These are phyloP conservation scores for Gracilinanus agilis DNA, from an alignment of 2,113 vertebrate species.

Conservation along the genomic window DNA sequence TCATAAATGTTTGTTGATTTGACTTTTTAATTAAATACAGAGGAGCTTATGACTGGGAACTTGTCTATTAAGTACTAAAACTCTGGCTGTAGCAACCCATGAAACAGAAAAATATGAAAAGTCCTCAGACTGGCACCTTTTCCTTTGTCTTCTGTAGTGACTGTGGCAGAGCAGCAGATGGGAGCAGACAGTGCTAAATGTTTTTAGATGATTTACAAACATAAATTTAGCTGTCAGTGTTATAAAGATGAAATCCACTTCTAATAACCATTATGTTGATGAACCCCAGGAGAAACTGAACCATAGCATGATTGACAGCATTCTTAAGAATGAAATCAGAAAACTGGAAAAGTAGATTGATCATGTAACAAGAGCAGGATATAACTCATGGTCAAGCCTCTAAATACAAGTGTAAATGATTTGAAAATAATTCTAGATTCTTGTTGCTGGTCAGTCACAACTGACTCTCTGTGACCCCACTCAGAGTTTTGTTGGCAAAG, in stretches of 20 bases:
- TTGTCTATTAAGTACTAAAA: neutral
- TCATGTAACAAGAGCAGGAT: neutral
- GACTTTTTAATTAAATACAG: too few species aligned
- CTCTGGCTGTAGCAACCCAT: neutral
- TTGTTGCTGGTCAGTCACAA: too few species aligned
- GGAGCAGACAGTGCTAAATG: neutral
- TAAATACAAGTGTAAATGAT: neutral
- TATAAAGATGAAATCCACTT: neutral
- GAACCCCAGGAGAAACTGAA: neutral
- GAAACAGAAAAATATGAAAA: neutral
- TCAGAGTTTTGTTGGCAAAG: too few species aligned
- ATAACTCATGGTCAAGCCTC: neutral
- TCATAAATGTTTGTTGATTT: too few species aligned
- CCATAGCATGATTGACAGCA: neutral
- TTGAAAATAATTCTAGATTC: neutral
- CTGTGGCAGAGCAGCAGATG: neutral
- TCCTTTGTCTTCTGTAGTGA: neutral
- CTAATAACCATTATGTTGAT: neutral
- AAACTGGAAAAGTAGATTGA: neutral
- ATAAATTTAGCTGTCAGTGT: neutral
- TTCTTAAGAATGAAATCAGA: neutral
- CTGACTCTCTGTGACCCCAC: too few species aligned
- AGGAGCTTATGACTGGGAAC: neutral
- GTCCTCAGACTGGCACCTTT: neutral
- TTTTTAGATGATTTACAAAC: neutral